Base-by-base conservation (phyloP, 2,888 invertebrate species). In the Schrankia costaestrigalis region DNA sequence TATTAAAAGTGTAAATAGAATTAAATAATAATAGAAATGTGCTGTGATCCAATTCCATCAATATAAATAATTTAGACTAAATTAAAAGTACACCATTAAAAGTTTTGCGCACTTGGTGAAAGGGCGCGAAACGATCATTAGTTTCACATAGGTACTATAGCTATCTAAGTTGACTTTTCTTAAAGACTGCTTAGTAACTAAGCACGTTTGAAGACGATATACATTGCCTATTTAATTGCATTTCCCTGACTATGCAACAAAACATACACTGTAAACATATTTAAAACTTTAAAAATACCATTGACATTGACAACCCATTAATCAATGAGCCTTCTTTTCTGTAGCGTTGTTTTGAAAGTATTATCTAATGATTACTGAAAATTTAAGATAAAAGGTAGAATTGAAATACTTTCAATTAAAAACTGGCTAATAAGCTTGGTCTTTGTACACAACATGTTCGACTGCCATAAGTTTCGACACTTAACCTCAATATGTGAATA, bases 41-140 rank as follows among this genome's bases (percentile, higher is more conserved):
- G 31, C 26, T 27, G 46, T 51, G 45, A 41, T 26, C 23, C 35
- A 31, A 27, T 12, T 28, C 22, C 10, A 17, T 22, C 26, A 34
- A 28, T 38, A 26, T 12, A 23, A 13, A 19, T 27, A 12, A 19
- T 13, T 10, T 24, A 25, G 8, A 15, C 30, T 22, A n/a, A 2
- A 28, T 25, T 31, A 12, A 11, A 21, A 26, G 13, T 18, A 30
- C 23, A 22, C 14, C 25, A 29, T 34, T 10, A 27, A 13, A 22
- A 26, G 32, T 50, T 45, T 26, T 35, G 15, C 39, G 31, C 46
- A 56, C 45, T 49, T 51, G 68, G 85, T 84, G 86, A 86, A 87
- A 87, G 86, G 87, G 87, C 87, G 87, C 87, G 86, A 87, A 87
- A 86, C 79, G 71, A 76, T 69, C n/a, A 66, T 70, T 53, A 63